Base-by-base conservation (phyloP, 2,797 vertebrate species). In the Enteromius radiatus region DNA sequence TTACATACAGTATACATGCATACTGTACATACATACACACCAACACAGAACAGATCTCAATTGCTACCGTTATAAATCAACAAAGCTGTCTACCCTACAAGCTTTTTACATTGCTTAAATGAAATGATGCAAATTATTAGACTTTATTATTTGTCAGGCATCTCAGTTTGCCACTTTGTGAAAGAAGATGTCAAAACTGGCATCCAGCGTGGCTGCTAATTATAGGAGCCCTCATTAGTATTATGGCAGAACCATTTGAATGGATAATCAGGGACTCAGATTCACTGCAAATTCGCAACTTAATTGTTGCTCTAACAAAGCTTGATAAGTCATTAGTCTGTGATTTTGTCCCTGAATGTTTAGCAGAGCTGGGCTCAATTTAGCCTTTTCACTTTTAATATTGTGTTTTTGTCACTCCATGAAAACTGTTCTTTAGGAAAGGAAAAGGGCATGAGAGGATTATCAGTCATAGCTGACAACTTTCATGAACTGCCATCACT, bases 141-240 rank as follows among this genome's bases (percentile, higher is more conserved):
- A 59, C 17, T 17, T 43, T 23, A 54, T 71, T 49, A 73, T 81
- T 75, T 59, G 36, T 69, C 73, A 49, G 67, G 78, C 71, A 68
- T 17, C 26, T 65, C 3, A 23, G 11, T 54, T 31, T 68, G 65
- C 67, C 71, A 63, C 33, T 41, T 63, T 45, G 63, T 11, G 71
- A 77, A 77, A 77, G 31, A 61, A 76, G 28, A 71, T 17, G 73
- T n/a, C 59, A 73, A 65, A 47, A 49, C 52, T 43, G 68, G 83
- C 33, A 19, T 69, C 47, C 64, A 43, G 15, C 1, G 5, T 63
- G 61, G 56, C n/a, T 14, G 26, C 63, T 78, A 76, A 85, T 83
- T 85, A 78, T 12, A 81, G 63, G 52, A n/a, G 45, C 33, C 76
- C 64, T 85, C 69, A n/a, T 83, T 80, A 84, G 2, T 38, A 54